These are phyloP conservation scores for Orius laevigatus DNA, from an alignment of 1,140 invertebrate species.

Conservation along the genomic window DNA sequence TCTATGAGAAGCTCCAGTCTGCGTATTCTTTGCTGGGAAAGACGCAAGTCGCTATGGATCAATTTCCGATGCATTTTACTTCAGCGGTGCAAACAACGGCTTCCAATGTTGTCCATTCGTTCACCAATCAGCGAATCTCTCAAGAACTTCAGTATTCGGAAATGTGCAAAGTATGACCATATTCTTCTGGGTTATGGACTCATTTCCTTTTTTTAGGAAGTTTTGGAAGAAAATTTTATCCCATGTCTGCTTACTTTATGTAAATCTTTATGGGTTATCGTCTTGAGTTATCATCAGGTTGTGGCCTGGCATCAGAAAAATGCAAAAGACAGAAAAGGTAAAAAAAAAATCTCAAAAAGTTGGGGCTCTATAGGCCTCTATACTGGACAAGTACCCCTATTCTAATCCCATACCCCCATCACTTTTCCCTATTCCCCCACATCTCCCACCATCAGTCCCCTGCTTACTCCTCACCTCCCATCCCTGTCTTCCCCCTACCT, in stretches of 20 bases:
- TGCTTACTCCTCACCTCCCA: too few species aligned
- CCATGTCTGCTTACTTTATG: constrained; percentile 64
- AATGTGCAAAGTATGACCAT: constrained; percentile 45
- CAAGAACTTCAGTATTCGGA: constrained; percentile 58
- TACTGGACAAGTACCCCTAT: too few species aligned
- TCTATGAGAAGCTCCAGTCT: constrained; percentile 62
- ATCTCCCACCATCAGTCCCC: too few species aligned
- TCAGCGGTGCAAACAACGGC: constrained; percentile 83
- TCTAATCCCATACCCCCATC: too few species aligned
- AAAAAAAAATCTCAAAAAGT: too few species aligned
- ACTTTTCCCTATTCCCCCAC: too few species aligned
- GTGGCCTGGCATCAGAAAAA: constrained; percentile 56
- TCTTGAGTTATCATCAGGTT: constrained; percentile 66
- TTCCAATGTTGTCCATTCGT: constrained; percentile 55
- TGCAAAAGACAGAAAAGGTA: constrained; percentile 11
- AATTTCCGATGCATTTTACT: constrained; percentile 87
- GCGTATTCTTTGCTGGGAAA: constrained; percentile 76
- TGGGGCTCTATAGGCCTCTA: too few species aligned
- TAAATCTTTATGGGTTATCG: constrained; percentile 64
- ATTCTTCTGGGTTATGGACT: too few species aligned
- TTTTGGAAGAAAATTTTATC: constrained; percentile 63
- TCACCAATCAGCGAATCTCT: constrained; percentile 41
- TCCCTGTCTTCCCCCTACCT: too few species aligned
- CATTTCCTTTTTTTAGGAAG: constrained; percentile 30
- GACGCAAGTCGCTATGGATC: constrained; percentile 81